Evolutionary conservation across 1,140 invertebrate species (phyloP).

Genomic region (Steinernema feltiae): DNA sequence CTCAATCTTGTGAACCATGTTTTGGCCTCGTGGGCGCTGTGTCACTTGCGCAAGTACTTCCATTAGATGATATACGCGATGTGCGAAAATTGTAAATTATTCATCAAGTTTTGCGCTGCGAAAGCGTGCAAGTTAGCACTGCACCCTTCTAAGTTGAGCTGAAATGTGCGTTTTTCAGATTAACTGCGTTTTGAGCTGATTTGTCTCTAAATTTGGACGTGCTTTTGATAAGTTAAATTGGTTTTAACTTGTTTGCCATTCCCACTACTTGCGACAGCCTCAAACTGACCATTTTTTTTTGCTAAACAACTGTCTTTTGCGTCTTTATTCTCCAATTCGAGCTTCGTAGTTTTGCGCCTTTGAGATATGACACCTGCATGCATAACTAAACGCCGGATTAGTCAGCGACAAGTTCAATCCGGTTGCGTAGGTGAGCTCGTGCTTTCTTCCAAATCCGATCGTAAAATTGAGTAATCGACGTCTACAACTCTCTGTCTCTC

Average conservation of each 20-base stretch:
- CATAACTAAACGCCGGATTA: slow-evolving; percentile 6
- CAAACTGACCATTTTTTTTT: no score
- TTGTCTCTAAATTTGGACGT: no score
- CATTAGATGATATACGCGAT: slow-evolving; percentile 14
- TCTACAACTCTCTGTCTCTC: no score
- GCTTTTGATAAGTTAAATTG: no score
- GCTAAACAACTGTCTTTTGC: no score
- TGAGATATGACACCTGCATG: no score
- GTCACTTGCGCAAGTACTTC: neutral
- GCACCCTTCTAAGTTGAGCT: neutral
- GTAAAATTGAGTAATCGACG: neutral
- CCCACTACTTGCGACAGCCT: no score
- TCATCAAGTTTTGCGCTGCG: neutral
- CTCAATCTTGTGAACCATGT: neutral
- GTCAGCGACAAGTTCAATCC: neutral
- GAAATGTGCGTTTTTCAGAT: neutral
- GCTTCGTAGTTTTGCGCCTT: no score
- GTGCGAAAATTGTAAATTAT: slow-evolving; percentile 1
- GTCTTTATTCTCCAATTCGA: no score
- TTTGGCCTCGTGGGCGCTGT: neutral
- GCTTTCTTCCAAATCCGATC: neutral
- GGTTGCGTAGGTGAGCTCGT: neutral
- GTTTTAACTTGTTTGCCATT: no score
- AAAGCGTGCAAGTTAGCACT: neutral
- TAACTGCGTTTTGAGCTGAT: neutral